These are phyloP conservation scores for Musca domestica DNA, from an alignment of 1,140 invertebrate species.

Conservation along the genomic window DNA sequence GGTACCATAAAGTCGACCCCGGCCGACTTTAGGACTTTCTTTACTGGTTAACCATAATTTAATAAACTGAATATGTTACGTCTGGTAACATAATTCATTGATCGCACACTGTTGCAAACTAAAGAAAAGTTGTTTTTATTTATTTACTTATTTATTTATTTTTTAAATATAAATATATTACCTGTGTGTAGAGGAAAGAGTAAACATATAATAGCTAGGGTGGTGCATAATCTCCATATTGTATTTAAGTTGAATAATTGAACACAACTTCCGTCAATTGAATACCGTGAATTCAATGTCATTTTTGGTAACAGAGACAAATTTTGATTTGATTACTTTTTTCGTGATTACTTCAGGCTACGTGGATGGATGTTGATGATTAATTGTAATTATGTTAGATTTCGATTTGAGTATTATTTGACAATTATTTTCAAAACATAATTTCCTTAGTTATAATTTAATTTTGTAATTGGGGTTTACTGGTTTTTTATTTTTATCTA, in stretches of 20 bases:
- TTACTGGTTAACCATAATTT: no score
- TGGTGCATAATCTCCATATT: background rate
- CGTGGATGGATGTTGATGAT: conserved; percentile 7
- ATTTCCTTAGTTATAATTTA: background rate
- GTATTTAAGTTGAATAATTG: background rate
- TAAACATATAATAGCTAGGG: background rate
- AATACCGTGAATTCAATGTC: conserved; percentile 12
- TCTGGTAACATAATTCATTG: no score
- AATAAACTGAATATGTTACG: no score
- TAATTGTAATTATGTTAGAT: background rate
- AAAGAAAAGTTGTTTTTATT: background rate
- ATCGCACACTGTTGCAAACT: background rate
- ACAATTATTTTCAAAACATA: background rate
- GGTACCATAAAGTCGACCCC: no score
- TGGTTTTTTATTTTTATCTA: background rate
- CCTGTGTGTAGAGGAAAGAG: background rate
- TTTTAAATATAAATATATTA: background rate
- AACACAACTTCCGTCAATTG: conserved; percentile 12
- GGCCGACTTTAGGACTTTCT: no score
- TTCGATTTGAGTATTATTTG: background rate
- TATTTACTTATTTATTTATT: background rate
- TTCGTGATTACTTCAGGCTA: background rate
- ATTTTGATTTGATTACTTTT: background rate
- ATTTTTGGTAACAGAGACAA: background rate
- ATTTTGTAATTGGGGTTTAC: background rate